These are phyloP conservation scores for Parambassis ranga DNA, from an alignment of 2,797 vertebrate genomes.

Conservation along the genomic window DNA sequence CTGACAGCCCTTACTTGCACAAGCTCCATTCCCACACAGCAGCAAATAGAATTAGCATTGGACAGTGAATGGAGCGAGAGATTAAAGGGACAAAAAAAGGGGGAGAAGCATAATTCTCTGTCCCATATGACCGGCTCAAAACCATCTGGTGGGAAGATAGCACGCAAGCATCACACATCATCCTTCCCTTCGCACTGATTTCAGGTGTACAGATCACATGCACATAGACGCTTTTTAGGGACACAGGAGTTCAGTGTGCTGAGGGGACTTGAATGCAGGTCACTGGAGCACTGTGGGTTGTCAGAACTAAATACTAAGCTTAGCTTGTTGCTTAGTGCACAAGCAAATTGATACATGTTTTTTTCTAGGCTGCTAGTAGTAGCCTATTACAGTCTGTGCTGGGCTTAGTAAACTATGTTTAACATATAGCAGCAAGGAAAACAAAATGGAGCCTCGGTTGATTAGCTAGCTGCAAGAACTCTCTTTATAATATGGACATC, in stretches of 20 bases:
- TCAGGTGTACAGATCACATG: conserved; percentile 31
- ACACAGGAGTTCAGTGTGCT: conserved; percentile 26
- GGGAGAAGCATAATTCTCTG: conserved; percentile 41
- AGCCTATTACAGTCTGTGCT: conserved; percentile 5
- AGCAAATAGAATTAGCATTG: conserved; percentile 59
- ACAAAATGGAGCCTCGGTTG: conserved; percentile 37
- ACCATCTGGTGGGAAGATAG: conserved; percentile 51
- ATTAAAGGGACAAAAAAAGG: conserved; percentile 40
- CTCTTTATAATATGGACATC: not conserved
- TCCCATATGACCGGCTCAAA: conserved; percentile 25
- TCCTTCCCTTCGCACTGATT: not conserved
- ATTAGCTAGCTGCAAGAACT: conserved; percentile 8
- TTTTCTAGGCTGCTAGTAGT: not conserved
- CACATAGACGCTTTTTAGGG: no score
- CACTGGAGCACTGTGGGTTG: conserved; percentile 55
- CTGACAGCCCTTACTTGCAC: conserved; percentile 39
- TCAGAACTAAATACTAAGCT: conserved; percentile 45
- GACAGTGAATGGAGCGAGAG: conserved; percentile 47
- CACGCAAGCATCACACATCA: conserved; percentile 11
- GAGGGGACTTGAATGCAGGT: conserved; percentile 58
- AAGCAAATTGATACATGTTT: conserved; percentile 15
- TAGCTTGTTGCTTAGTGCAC: conserved; percentile 28
- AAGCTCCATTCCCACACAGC: conserved; percentile 42
- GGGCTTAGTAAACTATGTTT: not conserved
- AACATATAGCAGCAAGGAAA: not conserved